phyloP scores from a whole-genome alignment of 2,888 invertebrate species.

The Mimachlamys varia region DNA sequence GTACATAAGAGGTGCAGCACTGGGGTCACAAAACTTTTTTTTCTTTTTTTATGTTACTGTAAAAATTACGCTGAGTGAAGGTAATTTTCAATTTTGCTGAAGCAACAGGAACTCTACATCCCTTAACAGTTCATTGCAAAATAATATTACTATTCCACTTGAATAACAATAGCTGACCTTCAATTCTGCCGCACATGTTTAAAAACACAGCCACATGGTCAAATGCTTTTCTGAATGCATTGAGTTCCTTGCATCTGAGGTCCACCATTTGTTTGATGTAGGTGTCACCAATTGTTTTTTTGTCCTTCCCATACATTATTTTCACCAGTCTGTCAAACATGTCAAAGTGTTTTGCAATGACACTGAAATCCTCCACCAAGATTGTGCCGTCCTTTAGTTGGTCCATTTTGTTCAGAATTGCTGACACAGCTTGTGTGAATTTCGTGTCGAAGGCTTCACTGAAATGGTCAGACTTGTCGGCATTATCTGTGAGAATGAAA shows the following conservation, averaged over 20 bases:
- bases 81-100: no score
- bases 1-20: no score
- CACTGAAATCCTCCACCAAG: conserved; percentile 42
- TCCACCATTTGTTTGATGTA: conserved; percentile 9
- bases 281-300: background rate
- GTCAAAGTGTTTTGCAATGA: conserved; percentile 40
- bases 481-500: background rate
- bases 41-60: no score
- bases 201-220: background rate
- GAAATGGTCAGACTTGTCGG: background rate
- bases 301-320: background rate
- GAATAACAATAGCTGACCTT: background rate
- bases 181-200: conserved; percentile 32
- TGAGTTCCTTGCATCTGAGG: conserved; percentile 34
- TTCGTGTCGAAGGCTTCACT: background rate
- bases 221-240: background rate
- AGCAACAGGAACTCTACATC: background rate
- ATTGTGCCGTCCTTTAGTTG: conserved; percentile 41
- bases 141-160: background rate
- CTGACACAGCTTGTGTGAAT: conserved; percentile 37
- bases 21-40: no score
- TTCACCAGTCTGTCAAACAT: conserved; percentile 40
- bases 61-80: no score
- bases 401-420: conserved; percentile 28
- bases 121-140: background rate